Base-by-base conservation (phyloP, 1,140 invertebrate genomes). In the Nomia melanderi region DNA sequence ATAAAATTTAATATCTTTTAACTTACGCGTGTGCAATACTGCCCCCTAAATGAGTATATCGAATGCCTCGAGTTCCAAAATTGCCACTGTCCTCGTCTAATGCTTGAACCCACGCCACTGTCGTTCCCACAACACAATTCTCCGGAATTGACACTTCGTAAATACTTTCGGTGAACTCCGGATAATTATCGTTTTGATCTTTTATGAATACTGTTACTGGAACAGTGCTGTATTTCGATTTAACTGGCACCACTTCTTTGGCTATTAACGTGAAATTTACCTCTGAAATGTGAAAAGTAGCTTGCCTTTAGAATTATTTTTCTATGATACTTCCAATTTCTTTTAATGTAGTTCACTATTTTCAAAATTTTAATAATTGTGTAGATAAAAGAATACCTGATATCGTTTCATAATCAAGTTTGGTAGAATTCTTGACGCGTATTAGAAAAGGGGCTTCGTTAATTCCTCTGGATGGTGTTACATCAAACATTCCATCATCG, bases 171-270 rank as follows among this genome's bases (percentile, higher is more conserved):
- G 94, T 95, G 87, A 99, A 99, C 89, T 97, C 95, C 0, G 98
- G 98, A 88, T 96, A 96, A 91, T 99, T 98, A 89, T 99, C 98
- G 88, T 99, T 99, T 88, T 97, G 95, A 92, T 99, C 98, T 78
- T 96, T 93, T 85, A 99, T 95, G 79, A 96, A 94, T 57, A 99
- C 95, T 14, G 95, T 96, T 3, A 99, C 95, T 50, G 96, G 95
- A 1, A 97, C 97, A n/a, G 94, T 92, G 87, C 95, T 97, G 73
- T 95, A 95, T 91, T 97, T 96, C 7, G 96, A 95, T 59, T 94
- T 93, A 78, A 93, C 92, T 79, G 95, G 92, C 74, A 96, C 96
- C 64, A 95, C 94, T 94, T 98, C 97, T 90, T 96, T 95, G 17
- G 97, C 97, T 44, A 97, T 93, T 57, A 98, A 92, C 72, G 96